Evolutionary conservation across 1,140 invertebrate species (phyloP), one percentile per base, ranked within the genome.

Genomic region (Drosophila orena): DNA sequence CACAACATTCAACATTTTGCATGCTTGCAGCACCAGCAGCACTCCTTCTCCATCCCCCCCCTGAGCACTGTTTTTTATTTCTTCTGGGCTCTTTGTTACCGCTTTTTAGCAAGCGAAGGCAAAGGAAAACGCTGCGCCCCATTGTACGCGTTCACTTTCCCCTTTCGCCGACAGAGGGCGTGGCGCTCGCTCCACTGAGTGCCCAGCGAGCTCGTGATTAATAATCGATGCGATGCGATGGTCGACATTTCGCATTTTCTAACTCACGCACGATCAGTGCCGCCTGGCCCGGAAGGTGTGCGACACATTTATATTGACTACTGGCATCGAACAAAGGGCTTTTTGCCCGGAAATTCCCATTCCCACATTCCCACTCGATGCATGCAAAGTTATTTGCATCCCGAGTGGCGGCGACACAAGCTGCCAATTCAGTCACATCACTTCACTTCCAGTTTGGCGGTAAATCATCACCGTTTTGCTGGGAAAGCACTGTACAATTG

Each of bases 1-100:
- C 84, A 89, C 78, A 89, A 65, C 84, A 79, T 83, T 88, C 79
- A 88, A 76, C 66, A 81, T 81, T 74, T 74, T 56, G 43, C 59
- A 40, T 56, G 34, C 55, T 74, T 53, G 60, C 75, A 37, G 38
- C 30, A 40, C 37, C 59, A 37, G 68, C 60, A 43, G 68, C 65
- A 74, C 17, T 64, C 34, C 43, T 66, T 49, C 58, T 40, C 8
- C 8, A 6, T 17, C 11, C 46, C 27, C 14, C 11, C 46, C 35
- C 5, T 30, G 2, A 37, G 43, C 53, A 58, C 34, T 37, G 15
- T 12, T n/a, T 43, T 75, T 60, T 34, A 44, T 17, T 40, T 14
- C 34, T 27, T 20, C n/a, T 15, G 15, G 43, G 43, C 30, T 58
- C 42, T 47, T 62, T 66, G 61, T 56, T 65, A 27, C 27, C 46